These are phyloP conservation scores for Bolinopsis microptera DNA, from an alignment of 37 sponge, comb jelly and placozoan genomes.

Conservation along the genomic window DNA sequence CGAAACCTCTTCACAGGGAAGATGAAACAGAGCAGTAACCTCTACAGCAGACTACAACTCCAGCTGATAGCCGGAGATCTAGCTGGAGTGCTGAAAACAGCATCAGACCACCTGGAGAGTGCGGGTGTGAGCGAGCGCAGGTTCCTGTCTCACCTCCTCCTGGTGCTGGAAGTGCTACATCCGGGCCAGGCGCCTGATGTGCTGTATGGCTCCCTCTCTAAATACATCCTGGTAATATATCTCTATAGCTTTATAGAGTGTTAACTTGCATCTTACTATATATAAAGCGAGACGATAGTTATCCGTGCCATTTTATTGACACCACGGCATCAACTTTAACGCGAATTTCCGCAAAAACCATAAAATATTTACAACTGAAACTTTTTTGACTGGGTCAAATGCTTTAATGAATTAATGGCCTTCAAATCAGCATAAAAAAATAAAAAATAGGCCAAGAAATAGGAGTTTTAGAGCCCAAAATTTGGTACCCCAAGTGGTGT, in stretches of 20 bases:
- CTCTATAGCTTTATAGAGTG: not conserved
- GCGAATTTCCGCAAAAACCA: too few relatives aligned
- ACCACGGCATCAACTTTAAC: too few relatives aligned
- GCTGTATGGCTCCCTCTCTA: not conserved
- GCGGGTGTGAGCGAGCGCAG: slow-evolving; percentile 29
- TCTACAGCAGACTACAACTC: slow-evolving; percentile 34
- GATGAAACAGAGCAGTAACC: not conserved
- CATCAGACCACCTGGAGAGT: not conserved
- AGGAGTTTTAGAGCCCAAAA: too few relatives aligned
- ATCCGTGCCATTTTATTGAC: too few relatives aligned
- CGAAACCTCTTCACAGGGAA: slow-evolving; percentile 46
- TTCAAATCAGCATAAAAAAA: too few relatives aligned
- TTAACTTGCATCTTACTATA: too few relatives aligned
- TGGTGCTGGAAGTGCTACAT: slow-evolving; percentile 20
- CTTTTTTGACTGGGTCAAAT: too few relatives aligned
- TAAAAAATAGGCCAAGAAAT: too few relatives aligned
- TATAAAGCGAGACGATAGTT: too few relatives aligned
- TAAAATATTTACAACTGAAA: too few relatives aligned
- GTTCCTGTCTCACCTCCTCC: slow-evolving; percentile 62
- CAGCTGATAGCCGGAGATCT: slow-evolving; percentile 35
- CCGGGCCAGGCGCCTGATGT: not conserved
- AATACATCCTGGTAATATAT: slow-evolving; percentile 26
- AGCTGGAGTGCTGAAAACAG: not conserved
- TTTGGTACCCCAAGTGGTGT: too few relatives aligned
- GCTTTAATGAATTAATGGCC: too few relatives aligned